phyloP scores from a whole-genome alignment of 1,140 invertebrate species.

The Thaumetopoea pityocampa region DNA sequence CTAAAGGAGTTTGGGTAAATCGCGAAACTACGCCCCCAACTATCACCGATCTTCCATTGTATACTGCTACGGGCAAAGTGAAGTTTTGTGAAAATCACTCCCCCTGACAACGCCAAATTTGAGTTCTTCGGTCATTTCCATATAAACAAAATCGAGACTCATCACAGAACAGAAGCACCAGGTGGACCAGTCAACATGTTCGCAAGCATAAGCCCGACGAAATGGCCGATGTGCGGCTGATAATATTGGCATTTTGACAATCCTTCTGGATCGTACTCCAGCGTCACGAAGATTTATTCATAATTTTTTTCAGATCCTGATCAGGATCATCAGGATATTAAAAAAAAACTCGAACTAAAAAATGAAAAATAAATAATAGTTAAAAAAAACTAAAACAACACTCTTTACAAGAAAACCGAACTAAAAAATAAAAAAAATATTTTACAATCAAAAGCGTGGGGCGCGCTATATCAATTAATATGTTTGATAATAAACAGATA shows the following conservation, averaged over 20 bases:
- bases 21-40: slow-evolving; percentile 1
- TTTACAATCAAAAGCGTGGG: too few relatives aligned
- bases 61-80: not conserved
- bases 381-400: too few relatives aligned
- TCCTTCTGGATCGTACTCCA: not conserved
- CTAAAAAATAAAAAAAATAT: too few relatives aligned
- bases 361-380: too few relatives aligned
- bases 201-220: not conserved
- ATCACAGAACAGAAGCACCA: slow-evolving; percentile 1
- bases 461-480: too few relatives aligned
- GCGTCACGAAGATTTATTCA: too few relatives aligned
- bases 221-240: not conserved
- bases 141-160: not conserved
- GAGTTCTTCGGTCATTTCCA: not conserved
- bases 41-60: not conserved
- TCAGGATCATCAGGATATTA: too few relatives aligned
- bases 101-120: slow-evolving; percentile 1
- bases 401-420: too few relatives aligned
- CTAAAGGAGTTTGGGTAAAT: not conserved
- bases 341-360: too few relatives aligned
- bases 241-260: not conserved
- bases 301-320: too few relatives aligned
- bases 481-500: too few relatives aligned
- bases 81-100: not conserved
- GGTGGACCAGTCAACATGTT: not conserved